A percentile compares a stretch with the other conserved stretches of the same genome.
These are phyloP conservation scores for Platichthys stellatus DNA, from an alignment of 2,113 vertebrate species.

Conservation along the genomic window DNA sequence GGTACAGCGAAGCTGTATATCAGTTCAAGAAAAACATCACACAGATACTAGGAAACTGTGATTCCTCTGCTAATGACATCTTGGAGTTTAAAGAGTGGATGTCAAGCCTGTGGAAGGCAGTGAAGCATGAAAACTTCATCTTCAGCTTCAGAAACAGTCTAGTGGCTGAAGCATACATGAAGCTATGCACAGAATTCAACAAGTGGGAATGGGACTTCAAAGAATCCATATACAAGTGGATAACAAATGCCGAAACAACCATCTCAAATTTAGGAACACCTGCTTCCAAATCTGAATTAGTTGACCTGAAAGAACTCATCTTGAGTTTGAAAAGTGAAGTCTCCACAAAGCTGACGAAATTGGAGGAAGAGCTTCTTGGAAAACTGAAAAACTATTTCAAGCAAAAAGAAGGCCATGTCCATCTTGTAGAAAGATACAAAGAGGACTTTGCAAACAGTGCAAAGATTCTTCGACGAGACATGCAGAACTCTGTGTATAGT, in stretches of 20 bases:
- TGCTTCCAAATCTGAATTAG: slow-evolving; percentile 10
- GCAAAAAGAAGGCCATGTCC: slow-evolving; percentile 54
- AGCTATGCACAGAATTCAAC: slow-evolving; percentile 66
- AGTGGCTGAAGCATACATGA: slow-evolving; percentile 75
- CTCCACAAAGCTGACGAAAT: slow-evolving; percentile 10
- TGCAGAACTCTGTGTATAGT: not conserved
- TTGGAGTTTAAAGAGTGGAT: slow-evolving; percentile 70
- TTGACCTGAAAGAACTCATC: slow-evolving; percentile 40
- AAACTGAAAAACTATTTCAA: slow-evolving; percentile 64
- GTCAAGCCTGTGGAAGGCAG: slow-evolving; percentile 73
- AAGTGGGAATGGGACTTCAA: slow-evolving; percentile 75
- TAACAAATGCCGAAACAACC: slow-evolving; percentile 57
- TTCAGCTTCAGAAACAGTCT: slow-evolving; percentile 81
- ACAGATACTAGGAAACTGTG: slow-evolving; percentile 29
- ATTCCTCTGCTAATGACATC: slow-evolving; percentile 36
- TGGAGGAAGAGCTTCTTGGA: slow-evolving; percentile 50
- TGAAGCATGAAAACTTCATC: slow-evolving; percentile 81
- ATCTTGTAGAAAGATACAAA: slow-evolving; percentile 67
- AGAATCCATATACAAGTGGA: slow-evolving; percentile 67
- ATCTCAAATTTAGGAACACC: slow-evolving; percentile 65
- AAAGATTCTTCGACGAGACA: slow-evolving; percentile 51
- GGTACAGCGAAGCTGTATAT: slow-evolving; percentile 73
- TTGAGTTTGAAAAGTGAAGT: slow-evolving; percentile 37
- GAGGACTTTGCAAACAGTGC: slow-evolving; percentile 59
- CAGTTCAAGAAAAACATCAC: slow-evolving; percentile 74